Conservation (phyloP, 1,140 invertebrate genomes). For the Sogatella furcifera region DNA sequence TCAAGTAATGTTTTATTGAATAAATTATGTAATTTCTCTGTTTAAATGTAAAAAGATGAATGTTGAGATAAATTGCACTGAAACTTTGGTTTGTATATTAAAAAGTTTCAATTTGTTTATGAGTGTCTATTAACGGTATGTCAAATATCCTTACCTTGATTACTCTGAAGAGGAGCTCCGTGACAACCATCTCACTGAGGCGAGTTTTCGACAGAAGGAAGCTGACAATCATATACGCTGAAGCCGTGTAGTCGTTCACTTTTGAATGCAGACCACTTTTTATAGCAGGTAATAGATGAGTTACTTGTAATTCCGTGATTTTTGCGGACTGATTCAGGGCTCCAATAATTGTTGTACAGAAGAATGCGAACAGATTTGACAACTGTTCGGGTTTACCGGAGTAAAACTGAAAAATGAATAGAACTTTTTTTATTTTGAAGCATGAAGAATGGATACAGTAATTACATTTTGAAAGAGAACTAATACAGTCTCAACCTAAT, state of each 20-base stretch:
- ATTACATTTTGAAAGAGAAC: too few relatives aligned
- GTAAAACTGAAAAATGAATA: too few relatives aligned
- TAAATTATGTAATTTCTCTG: neutral
- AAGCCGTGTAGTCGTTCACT: constrained; percentile 55
- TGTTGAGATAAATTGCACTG: neutral
- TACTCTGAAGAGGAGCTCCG: constrained; percentile 48
- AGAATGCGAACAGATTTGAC: constrained; percentile 54
- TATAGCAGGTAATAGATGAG: constrained; percentile 55
- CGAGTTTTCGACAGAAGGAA: constrained; percentile 47
- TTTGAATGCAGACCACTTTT: constrained; percentile 53
- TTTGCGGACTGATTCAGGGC: constrained; percentile 40
- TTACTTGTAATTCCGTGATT: constrained; percentile 51
- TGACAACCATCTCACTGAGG: constrained; percentile 45
- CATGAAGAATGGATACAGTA: too few relatives aligned
- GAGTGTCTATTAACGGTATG: neutral
- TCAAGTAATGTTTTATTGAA: neutral
- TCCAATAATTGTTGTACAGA: constrained; percentile 57
- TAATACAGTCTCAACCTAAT: too few relatives aligned
- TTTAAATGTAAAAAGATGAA: neutral
- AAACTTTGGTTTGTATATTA: neutral
- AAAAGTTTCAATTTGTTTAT: neutral
- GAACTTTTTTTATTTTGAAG: too few relatives aligned
- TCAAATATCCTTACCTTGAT: constrained; percentile 32
- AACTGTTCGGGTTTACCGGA: too few relatives aligned
- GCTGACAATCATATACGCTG: constrained; percentile 54